Conservation (phyloP, 2,888 invertebrate genomes). For the Catonia carolina region DNA sequence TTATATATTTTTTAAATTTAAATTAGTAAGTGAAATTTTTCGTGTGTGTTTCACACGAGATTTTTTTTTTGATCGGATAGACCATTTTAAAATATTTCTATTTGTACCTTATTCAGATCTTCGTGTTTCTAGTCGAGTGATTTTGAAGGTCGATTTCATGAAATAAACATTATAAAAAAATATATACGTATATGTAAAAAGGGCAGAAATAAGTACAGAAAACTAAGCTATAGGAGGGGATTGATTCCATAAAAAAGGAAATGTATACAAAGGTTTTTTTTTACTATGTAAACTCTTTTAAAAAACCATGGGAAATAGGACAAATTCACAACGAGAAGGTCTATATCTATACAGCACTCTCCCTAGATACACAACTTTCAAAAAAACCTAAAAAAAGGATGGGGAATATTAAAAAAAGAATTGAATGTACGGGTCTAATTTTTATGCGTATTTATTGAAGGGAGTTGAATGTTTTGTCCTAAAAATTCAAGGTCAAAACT, state of each 20-base stretch:
- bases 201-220: neutral
- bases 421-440: neutral
- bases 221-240: no score
- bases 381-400: conserved; percentile 1
- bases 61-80: no score
- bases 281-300: neutral
- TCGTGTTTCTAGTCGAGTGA: neutral
- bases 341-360: neutral
- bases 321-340: neutral
- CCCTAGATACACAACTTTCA: neutral
- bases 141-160: neutral
- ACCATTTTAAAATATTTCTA: no score
- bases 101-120: no score
- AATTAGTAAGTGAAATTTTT: no score
- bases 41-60: no score
- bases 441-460: conserved; percentile 10
- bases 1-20: no score
- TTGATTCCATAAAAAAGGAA: conserved; percentile 3
- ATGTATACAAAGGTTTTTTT: conserved; percentile 10
- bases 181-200: neutral
- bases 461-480: conserved; percentile 5
- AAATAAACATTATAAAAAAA: conserved; percentile 11
- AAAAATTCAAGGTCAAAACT: conserved; percentile 5
- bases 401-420: neutral
- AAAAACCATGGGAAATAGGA: conserved; percentile 13